Base-by-base conservation (phyloP, 2,888 invertebrate genomes). In the Hyppa rectilinea region DNA sequence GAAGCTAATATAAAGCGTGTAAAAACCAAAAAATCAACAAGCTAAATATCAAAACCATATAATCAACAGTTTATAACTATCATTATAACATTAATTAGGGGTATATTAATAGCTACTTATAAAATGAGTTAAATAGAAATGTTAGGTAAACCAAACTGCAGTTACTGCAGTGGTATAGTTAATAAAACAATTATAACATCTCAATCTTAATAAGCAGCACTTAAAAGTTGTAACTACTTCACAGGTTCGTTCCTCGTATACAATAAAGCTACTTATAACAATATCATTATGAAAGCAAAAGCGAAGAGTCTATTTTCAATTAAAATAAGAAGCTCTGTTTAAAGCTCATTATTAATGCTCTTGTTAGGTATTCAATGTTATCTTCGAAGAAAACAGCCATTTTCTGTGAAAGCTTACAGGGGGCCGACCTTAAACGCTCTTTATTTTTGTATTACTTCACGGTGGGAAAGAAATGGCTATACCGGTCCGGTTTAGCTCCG, bases 311-410 rank as follows among this genome's bases (percentile, higher is more conserved):
- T 45, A 31, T 53, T 26, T 36, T 58, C 31, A 20, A 34, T 45
- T 34, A 31, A 73, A 52, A 52, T 34, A 47, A 12, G 9, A 38
- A 38, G 26, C 29, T 17, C 36, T 75, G 59, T 75, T 59, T n/a
- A 56, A 7, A 61, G 49, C 50, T 76, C 56, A 69, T 68, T 67
- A 45, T 36, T 38, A 34, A 50, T 50, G 53, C 40, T 75, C 56
- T 62, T 61, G 77, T 58, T 45, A 58, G 4, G 34, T 47, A 12
- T 40, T 29, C 55, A 52, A 75, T 58, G 61, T n/a, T n/a, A n/a
- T n/a, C 9, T 58, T 58, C n/a, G 2, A 40, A 23, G 10, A 14
- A 43, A 76, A 49, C 4, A 26, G 10, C 9, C 10, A 38, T 59
- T 68, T 43, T 60, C 40, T 68, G 12, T 14, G n/a, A 36, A 59